A percentile compares a stretch with the other conserved stretches of the same genome.
Conservation (phyloP, 2,888 invertebrate species). For the Drosophila maculinotata region DNA sequence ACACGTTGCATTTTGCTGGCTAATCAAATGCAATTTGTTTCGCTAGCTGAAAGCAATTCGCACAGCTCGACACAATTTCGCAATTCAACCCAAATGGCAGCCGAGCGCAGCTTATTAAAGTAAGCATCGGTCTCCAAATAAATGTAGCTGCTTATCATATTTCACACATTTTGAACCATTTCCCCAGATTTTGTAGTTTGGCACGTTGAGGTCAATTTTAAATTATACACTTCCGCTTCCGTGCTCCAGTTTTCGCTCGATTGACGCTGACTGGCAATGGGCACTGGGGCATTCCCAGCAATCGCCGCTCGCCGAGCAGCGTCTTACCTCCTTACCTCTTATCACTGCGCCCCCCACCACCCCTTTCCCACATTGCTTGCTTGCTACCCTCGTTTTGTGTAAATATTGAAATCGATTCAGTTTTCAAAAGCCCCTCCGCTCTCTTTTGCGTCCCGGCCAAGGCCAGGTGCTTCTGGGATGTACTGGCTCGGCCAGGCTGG, state of each 20-base stretch:
- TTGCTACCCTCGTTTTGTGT: slow-evolving; percentile 50
- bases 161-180: slow-evolving; percentile 59
- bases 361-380: slow-evolving; percentile 29
- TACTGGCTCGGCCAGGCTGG: slow-evolving; percentile 19
- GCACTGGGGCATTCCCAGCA: slow-evolving; percentile 2
- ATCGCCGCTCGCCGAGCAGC: not conserved
- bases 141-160: slow-evolving; percentile 60
- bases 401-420: slow-evolving; percentile 80
- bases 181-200: slow-evolving; percentile 15
- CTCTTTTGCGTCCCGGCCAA: slow-evolving; percentile 15
- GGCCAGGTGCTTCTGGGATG: slow-evolving; percentile 38
- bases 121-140: slow-evolving; percentile 20
- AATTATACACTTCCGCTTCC: slow-evolving; percentile 81
- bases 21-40: slow-evolving; percentile 51
- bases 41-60: slow-evolving; percentile 8
- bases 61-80: slow-evolving; percentile 2
- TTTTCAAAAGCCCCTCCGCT: slow-evolving; percentile 59
- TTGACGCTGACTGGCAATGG: slow-evolving; percentile 54
- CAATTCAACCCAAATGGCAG: slow-evolving; percentile 40
- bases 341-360: not conserved
- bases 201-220: slow-evolving; percentile 73
- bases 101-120: slow-evolving; percentile 45
- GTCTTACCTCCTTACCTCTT: slow-evolving; percentile 9
- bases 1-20: slow-evolving; percentile 3
- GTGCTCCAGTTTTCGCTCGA: slow-evolving; percentile 72